phyloP scores from a whole-genome alignment of 2,113 vertebrate genomes.

The Lophotis ruficrista region DNA sequence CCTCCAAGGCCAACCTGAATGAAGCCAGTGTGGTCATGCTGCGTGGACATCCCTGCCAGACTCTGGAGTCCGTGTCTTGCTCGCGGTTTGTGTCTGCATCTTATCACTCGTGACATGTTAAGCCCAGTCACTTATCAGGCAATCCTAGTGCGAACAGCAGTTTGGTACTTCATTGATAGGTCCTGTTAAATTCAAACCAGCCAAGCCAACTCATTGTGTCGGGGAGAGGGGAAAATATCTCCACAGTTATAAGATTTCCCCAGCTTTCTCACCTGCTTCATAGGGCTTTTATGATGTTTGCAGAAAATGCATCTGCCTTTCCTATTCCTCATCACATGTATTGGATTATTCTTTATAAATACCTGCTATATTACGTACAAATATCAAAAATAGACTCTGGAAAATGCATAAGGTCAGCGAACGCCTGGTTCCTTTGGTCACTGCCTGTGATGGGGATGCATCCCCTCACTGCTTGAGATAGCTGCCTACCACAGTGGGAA shows the following conservation, averaged over 20 bases:
- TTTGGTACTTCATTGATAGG: not conserved
- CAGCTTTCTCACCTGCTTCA: not conserved
- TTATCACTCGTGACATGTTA: accelerated
- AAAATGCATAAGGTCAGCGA: not conserved
- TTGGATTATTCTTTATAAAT: not conserved
- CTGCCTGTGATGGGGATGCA: not conserved
- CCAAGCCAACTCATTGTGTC: not conserved
- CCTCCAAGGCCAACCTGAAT: not conserved
- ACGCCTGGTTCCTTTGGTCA: not conserved
- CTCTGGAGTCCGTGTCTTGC: accelerated
- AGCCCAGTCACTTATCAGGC: not conserved
- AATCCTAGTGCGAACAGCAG: not conserved
- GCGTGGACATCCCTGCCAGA: not conserved
- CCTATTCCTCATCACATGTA: not conserved
- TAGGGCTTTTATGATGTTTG: accelerated
- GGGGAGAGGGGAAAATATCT: not conserved
- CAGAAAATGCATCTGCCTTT: not conserved
- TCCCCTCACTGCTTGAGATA: not conserved
- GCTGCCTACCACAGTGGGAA: not conserved
- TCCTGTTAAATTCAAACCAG: not conserved
- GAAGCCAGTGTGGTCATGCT: accelerated
- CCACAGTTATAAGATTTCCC: not conserved
- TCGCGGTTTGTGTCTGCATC: accelerated
- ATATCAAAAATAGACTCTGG: not conserved
- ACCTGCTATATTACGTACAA: accelerated